Conservation (phyloP, 2,888 invertebrate species). For the Xanthostigma xanthostigma region DNA sequence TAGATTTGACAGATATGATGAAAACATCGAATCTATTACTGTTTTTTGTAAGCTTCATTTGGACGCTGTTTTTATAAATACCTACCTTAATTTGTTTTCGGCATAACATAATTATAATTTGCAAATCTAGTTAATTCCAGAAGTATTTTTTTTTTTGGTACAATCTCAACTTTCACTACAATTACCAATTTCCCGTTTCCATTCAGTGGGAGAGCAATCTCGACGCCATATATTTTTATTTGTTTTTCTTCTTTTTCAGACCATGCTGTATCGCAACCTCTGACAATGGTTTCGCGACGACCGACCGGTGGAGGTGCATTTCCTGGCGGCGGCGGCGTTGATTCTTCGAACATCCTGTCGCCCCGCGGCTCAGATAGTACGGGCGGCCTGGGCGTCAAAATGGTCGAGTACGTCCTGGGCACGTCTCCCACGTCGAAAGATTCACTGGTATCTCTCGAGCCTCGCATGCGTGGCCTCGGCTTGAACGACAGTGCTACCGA, state of each 20-base stretch:
- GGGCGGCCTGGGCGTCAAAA: conserved; percentile 85
- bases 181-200: too few species aligned
- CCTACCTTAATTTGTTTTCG: too few species aligned
- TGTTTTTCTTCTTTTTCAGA: conserved; percentile 29
- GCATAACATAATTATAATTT: too few species aligned
- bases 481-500: conserved; percentile 38
- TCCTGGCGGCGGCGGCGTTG: conserved; percentile 43
- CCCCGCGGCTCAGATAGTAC: conserved; percentile 70
- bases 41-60: too few species aligned
- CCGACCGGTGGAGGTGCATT: conserved; percentile 43
- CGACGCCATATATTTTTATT: too few species aligned
- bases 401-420: conserved; percentile 96
- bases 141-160: too few species aligned
- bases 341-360: conserved; percentile 45
- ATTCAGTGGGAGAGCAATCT: neutral
- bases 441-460: conserved; percentile 39
- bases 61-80: too few species aligned
- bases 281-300: conserved; percentile 63
- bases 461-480: conserved; percentile 46
- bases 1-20: too few species aligned
- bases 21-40: too few species aligned
- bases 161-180: too few species aligned
- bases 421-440: conserved; percentile 76
- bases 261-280: conserved; percentile 53
- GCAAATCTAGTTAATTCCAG: too few species aligned